phyloP scores from a whole-genome alignment of 35 echinoderm and acorn worm genomes.

The Stichopus chloronotus region DNA sequence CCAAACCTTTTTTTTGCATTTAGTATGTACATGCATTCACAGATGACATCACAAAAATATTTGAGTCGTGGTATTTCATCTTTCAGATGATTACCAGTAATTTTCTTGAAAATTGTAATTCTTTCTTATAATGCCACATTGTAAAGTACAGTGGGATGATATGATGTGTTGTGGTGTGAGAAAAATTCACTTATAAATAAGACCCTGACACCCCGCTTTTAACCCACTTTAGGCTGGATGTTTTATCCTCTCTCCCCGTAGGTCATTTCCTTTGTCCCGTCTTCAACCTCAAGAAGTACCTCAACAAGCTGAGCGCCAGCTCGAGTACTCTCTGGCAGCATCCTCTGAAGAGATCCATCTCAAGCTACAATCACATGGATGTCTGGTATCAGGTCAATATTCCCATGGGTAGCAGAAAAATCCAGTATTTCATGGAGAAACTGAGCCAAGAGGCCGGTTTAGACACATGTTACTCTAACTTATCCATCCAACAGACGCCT shows the following conservation, averaged over 20 bases:
- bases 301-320: conserved; percentile 33
- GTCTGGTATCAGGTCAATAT: conserved; percentile 53
- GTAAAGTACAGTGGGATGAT: too few species aligned
- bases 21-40: too few species aligned
- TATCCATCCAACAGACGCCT: conserved; percentile 24
- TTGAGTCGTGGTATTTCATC: too few species aligned
- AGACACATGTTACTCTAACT: neutral
- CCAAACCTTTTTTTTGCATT: too few species aligned
- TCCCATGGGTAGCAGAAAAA: conserved; percentile 40
- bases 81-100: too few species aligned
- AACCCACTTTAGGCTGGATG: too few species aligned
- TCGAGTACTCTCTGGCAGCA: conserved; percentile 45
- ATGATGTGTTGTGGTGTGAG: too few species aligned
- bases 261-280: conserved; percentile 46
- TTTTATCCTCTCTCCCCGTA: neutral
- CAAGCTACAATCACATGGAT: neutral
- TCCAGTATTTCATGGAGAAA: conserved; percentile 40
- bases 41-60: too few species aligned
- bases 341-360: conserved; percentile 10
- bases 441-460: conserved; percentile 21
- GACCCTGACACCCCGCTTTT: too few species aligned
- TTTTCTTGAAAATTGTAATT: too few species aligned
- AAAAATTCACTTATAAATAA: too few species aligned
- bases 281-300: conserved; percentile 27
- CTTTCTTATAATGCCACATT: too few species aligned